Base-by-base conservation (phyloP, 37 sponge, comb jelly and placozoan genomes). In the Eunapius fragilis region DNA sequence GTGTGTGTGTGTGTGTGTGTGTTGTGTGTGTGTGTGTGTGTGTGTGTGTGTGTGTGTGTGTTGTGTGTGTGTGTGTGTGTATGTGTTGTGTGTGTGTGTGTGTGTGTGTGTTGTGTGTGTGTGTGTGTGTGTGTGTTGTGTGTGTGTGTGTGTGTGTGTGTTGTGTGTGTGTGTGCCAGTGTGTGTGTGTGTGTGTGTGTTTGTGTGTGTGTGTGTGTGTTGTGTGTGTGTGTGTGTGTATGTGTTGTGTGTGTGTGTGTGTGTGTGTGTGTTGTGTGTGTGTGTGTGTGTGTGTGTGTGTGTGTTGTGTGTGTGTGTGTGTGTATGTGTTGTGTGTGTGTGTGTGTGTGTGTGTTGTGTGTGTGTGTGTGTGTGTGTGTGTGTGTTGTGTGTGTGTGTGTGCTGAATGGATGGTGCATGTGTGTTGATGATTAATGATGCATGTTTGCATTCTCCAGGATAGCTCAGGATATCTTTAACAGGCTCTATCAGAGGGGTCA, bases 381-480 rank as follows among this genome's bases (percentile, higher is more conserved):
- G 32, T 19, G 58, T 58, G 58, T 58, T 58, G 48, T 36, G 37
- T 78, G 79, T 32, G 37, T 36, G n/a, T 26, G 28, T 79, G 68
- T 79, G 41, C 6, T 31, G 32, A 11, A 5, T 26, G 30, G 77
- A 33, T 31, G 19, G 14, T 19, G 14, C 58, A 58, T 11, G 7
- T 58, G 1, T 0, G 58, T 58, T 58, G 58, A 13, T 74, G 35
- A 50, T 69, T 75, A 37, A 79, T 80, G 9, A 28, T n/a, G n/a
- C n/a, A 9, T 41, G 41, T 6, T 6, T 41, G 41, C 41, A 34
- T 28, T 67, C 24, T 78, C 12, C 72, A 96, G 96, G 72, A 98
- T 98, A 69, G 83, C 96, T 3, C 99, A 99, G 86, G 96, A 97
- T 36, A 99, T 99, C 41, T 99, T 99, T 85, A 97, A 97, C 97